A percentile compares a stretch with the other conserved stretches of the same genome.
phyloP scores from a whole-genome alignment of 2,797 vertebrate species.

The Craterocephalus amniculus region DNA sequence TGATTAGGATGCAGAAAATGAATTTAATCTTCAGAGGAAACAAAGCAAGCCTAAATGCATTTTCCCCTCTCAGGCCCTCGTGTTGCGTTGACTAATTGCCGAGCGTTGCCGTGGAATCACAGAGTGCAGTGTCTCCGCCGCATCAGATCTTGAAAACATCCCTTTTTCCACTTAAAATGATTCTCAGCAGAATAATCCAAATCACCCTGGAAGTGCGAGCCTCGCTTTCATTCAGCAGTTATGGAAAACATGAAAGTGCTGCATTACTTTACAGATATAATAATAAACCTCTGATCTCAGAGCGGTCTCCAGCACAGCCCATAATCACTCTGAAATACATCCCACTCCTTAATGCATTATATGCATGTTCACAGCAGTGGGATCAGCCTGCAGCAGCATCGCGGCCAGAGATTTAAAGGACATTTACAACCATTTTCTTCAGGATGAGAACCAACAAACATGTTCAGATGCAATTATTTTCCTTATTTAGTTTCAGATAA shows the following conservation, averaged over 20 bases:
- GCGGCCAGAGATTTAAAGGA: no score
- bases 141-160: background rate
- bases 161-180: conserved; percentile 6
- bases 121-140: background rate
- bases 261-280: no score
- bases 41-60: conserved; percentile 9
- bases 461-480: no score
- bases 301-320: no score
- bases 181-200: conserved; percentile 16
- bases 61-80: background rate
- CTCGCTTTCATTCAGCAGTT: conserved; percentile 21
- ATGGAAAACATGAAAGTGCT: conserved; percentile 4
- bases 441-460: no score
- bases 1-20: conserved; percentile 4
- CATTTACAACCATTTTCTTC: no score
- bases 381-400: no score
- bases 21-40: conserved; percentile 1
- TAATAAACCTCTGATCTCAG: no score
- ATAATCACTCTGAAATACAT: no score
- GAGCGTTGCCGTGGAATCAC: conserved; percentile 18
- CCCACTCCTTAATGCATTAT: no score
- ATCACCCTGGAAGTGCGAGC: conserved; percentile 24
- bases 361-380: no score
- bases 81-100: conserved; percentile 19
- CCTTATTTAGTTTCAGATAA: no score